Evolutionary conservation across 2,888 invertebrate genomes (phyloP).

Genomic region (Melanotus villosus): DNA sequence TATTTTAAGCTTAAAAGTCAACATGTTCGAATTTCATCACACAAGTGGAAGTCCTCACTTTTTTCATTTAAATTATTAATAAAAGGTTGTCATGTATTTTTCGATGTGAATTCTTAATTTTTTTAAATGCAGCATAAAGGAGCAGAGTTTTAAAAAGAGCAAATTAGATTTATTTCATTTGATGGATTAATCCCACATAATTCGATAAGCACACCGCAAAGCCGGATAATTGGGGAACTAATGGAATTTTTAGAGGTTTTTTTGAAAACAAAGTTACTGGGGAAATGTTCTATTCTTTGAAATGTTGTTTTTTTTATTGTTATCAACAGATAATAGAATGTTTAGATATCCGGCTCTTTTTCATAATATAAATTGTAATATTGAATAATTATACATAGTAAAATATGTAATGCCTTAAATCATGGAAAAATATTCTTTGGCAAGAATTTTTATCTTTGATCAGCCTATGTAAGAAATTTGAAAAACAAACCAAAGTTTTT

Average conservation of each 20-base stretch:
- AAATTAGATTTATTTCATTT: slow-evolving; percentile 22
- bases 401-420: too few relatives aligned
- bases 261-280: not conserved
- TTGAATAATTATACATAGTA: too few relatives aligned
- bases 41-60: not conserved
- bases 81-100: not conserved
- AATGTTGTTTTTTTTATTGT: too few relatives aligned
- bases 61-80: not conserved
- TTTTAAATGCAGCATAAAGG: not conserved
- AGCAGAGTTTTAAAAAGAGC: not conserved
- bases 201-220: slow-evolving; percentile 9
- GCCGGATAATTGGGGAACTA: not conserved
- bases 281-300: too few relatives aligned
- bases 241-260: slow-evolving; percentile 10
- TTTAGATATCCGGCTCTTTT: too few relatives aligned
- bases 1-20: not conserved
- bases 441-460: too few relatives aligned
- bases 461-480: too few relatives aligned
- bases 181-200: slow-evolving; percentile 13
- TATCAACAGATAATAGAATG: too few relatives aligned
- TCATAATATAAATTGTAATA: too few relatives aligned
- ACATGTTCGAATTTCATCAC: not conserved
- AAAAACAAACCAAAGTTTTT: too few relatives aligned
- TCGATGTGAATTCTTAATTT: not conserved
- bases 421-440: too few relatives aligned